Evolutionary conservation across 2,797 vertebrate species (phyloP).

Genomic region (Gastrophryne carolinensis): DNA sequence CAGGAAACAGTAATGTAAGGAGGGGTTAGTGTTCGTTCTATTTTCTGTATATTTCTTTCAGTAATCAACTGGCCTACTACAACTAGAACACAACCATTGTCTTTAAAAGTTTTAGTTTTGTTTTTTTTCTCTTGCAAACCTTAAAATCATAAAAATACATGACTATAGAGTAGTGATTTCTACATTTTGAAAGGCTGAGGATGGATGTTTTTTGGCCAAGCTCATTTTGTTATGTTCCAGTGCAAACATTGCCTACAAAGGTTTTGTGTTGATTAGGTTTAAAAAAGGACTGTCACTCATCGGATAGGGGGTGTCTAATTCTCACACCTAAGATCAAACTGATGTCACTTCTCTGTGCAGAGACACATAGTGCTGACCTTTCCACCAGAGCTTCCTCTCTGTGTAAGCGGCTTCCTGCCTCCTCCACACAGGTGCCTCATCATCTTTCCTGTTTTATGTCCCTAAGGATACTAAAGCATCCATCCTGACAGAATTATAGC

Average conservation of each 20-base stretch:
- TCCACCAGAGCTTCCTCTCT: slow-evolving; percentile 25
- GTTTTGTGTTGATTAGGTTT: background rate
- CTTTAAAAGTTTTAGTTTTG: no score
- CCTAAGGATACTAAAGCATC: background rate
- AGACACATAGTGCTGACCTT: slow-evolving; percentile 12
- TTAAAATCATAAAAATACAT: no score
- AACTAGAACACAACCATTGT: no score
- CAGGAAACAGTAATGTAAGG: no score
- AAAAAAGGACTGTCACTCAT: background rate
- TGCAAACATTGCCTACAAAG: background rate
- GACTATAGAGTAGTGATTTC: no score
- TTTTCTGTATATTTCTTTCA: no score
- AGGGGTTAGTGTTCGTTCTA: no score
- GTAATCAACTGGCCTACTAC: no score
- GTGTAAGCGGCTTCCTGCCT: slow-evolving; percentile 27
- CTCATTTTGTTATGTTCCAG: background rate
- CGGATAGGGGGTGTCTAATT: background rate
- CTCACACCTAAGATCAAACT: slow-evolving; percentile 9
- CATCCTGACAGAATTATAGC: slow-evolving; percentile 21
- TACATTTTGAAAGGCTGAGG: no score
- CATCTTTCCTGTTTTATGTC: slow-evolving; percentile 11
- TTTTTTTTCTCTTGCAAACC: no score
- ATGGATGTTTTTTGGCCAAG: background rate
- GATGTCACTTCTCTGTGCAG: background rate
- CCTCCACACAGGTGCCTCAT: slow-evolving; percentile 4